These are phyloP conservation scores for Cyanistes caeruleus DNA, from an alignment of 2,113 vertebrate genomes.

Conservation along the genomic window DNA sequence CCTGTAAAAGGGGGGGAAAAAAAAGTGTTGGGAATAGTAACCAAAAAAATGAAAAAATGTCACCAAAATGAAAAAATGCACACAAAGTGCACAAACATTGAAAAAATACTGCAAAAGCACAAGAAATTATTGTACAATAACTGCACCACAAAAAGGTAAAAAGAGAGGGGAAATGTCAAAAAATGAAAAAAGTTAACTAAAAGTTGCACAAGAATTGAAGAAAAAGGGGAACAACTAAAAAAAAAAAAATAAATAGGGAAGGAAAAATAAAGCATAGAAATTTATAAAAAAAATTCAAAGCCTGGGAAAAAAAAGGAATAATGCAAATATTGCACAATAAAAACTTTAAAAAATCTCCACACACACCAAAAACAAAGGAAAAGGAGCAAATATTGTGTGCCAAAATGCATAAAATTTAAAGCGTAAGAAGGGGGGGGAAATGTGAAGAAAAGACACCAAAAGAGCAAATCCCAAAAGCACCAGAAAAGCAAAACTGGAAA, in stretches of 20 bases:
- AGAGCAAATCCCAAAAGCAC: background rate
- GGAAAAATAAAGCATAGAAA: background rate
- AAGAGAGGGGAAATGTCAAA: background rate
- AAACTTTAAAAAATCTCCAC: background rate
- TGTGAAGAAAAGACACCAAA: background rate
- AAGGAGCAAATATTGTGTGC: background rate
- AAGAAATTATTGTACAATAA: background rate
- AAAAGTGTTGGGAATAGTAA: background rate
- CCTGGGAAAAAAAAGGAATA: rapidly evolving
- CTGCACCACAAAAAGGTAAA: background rate
- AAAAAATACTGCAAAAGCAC: background rate
- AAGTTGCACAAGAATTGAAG: background rate
- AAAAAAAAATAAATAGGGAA: background rate
- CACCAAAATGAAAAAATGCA: background rate
- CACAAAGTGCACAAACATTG: background rate
- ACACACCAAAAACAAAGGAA: background rate
- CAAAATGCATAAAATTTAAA: background rate
- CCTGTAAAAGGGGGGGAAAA: no score
- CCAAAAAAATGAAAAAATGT: background rate
- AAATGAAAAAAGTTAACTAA: background rate
- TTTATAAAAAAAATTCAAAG: background rate
- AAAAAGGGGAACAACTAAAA: background rate
- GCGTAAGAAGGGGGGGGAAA: no score
- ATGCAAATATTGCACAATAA: no score
- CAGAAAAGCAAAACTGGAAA: background rate